These are phyloP conservation scores for Caloenas nicobarica DNA, from an alignment of 2,113 vertebrate genomes.

Conservation along the genomic window DNA sequence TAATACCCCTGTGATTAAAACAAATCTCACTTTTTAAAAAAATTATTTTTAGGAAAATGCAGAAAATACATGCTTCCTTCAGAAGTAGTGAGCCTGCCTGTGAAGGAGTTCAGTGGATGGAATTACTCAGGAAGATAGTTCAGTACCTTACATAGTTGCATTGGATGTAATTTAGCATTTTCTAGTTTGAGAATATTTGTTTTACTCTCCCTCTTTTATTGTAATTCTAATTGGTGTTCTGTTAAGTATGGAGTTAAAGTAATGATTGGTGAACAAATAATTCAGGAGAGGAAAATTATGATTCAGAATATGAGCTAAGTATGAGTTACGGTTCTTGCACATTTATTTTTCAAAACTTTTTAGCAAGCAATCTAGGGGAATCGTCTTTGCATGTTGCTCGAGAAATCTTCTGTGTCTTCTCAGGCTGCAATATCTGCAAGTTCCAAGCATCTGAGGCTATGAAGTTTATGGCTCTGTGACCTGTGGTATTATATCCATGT, in stretches of 20 bases:
- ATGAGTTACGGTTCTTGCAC: background rate
- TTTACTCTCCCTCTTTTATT: background rate
- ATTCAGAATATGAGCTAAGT: background rate
- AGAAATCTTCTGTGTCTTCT: background rate
- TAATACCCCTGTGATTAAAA: background rate
- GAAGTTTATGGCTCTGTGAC: background rate
- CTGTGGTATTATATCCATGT: background rate
- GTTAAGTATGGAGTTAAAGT: background rate
- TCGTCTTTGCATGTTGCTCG: background rate
- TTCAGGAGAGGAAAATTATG: background rate
- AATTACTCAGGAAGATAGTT: background rate
- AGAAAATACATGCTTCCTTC: background rate
- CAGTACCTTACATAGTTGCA: background rate
- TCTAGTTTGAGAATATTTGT: background rate
- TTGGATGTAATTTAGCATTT: background rate
- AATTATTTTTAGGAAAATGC: background rate
- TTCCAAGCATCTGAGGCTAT: background rate
- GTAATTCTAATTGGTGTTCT: background rate
- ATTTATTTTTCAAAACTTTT: background rate
- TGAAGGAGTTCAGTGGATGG: background rate
- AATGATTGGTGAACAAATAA: background rate
- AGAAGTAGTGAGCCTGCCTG: background rate
- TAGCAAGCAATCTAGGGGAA: background rate
- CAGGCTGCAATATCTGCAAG: background rate
- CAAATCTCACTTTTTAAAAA: background rate